Evolutionary conservation across 2,113 vertebrate species (phyloP).

Genomic region (Marcusenius ussheri): DNA sequence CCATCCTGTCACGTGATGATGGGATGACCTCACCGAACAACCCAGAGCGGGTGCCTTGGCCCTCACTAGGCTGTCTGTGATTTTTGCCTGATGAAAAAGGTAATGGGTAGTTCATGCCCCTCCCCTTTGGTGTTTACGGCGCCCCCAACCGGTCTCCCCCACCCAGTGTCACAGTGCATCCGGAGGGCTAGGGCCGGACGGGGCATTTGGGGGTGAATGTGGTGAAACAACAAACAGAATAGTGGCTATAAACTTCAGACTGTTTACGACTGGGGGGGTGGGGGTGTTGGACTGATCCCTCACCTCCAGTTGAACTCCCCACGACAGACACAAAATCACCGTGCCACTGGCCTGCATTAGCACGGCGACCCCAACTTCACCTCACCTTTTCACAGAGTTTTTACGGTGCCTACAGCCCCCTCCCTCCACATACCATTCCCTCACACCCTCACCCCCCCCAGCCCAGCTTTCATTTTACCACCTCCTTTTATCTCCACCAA

Average conservation of each 20-base stretch:
- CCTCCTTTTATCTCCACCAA: slow-evolving; percentile 60
- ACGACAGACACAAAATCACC: slow-evolving; percentile 44
- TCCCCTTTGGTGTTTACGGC: slow-evolving; percentile 43
- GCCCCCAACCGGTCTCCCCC: slow-evolving; percentile 10
- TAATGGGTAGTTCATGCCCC: slow-evolving; percentile 39
- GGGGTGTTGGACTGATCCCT: slow-evolving; percentile 55
- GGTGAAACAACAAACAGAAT: slow-evolving; percentile 52
- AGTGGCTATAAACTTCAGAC: slow-evolving; percentile 65
- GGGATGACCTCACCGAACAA: neutral
- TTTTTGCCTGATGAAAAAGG: slow-evolving; percentile 40
- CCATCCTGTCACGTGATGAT: neutral
- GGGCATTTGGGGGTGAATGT: slow-evolving; percentile 34
- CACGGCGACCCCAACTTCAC: slow-evolving; percentile 63
- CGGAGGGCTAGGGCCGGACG: neutral
- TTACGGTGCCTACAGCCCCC: slow-evolving; percentile 46
- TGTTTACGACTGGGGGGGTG: slow-evolving; percentile 58
- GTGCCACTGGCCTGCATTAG: slow-evolving; percentile 44
- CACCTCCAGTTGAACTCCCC: slow-evolving; percentile 69
- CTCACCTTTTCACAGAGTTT: slow-evolving; percentile 52
- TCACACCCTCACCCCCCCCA: slow-evolving; percentile 16
- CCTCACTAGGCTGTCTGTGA: slow-evolving; percentile 31
- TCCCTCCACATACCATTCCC: slow-evolving; percentile 28
- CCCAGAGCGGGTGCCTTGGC: neutral
- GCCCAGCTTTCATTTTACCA: slow-evolving; percentile 44
- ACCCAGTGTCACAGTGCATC: slow-evolving; percentile 24